phyloP scores from a whole-genome alignment of 2,888 invertebrate species.

The Chymomyza fuscimana region DNA sequence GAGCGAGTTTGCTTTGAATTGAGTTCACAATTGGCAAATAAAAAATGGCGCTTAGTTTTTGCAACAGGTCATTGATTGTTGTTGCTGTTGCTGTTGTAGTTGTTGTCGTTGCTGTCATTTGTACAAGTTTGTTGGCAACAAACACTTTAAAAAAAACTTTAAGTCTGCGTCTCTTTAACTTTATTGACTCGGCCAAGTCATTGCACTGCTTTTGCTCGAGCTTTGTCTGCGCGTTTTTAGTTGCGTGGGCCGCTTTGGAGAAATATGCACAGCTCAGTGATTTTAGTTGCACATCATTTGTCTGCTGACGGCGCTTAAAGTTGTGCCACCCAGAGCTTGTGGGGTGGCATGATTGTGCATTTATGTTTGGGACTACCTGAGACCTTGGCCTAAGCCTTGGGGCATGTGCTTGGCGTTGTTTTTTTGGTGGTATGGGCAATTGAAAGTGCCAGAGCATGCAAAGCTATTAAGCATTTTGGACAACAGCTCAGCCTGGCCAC shows the following conservation, averaged over 20 bases:
- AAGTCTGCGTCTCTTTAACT: conserved; percentile 4
- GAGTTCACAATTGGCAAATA: conserved; percentile 8
- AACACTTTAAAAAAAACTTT: background rate
- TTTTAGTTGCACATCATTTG: conserved; percentile 53
- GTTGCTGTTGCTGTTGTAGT: background rate
- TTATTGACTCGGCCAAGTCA: conserved; percentile 8
- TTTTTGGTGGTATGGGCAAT: background rate
- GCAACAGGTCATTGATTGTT: conserved; percentile 33
- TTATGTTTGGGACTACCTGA: conserved; percentile 23
- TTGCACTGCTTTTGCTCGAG: background rate
- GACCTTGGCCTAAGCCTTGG: background rate
- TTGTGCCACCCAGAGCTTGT: conserved; percentile 5
- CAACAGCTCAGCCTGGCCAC: conserved; percentile 12
- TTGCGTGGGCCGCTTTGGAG: background rate
- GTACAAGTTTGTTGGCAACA: too few species aligned
- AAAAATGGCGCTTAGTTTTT: conserved; percentile 18
- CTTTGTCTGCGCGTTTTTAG: background rate
- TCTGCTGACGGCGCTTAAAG: conserved; percentile 43
- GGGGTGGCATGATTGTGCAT: conserved; percentile 38
- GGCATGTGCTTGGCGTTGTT: background rate
- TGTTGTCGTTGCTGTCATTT: background rate
- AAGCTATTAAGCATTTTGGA: conserved; percentile 33
- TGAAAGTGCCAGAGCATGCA: conserved; percentile 25
- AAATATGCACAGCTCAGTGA: conserved; percentile 38
- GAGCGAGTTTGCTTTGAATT: background rate